Evolutionary conservation across 2,113 vertebrate genomes (phyloP), one percentile per base, ranked within the genome.

Genomic region (Condylura cristata): DNA sequence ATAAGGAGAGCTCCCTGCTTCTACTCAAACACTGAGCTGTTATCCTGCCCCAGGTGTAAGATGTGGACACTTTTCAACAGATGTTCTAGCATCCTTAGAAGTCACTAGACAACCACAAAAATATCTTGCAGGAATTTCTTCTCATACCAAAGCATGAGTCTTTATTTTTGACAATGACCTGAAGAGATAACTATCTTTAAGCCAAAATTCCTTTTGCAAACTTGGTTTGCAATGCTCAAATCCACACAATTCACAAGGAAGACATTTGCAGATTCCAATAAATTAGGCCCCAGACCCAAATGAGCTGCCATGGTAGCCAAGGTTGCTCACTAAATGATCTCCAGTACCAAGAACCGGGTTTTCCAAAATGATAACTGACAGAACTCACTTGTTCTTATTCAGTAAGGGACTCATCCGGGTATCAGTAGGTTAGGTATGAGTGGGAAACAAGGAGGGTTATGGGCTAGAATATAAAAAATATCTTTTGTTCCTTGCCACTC

Each of bases 121-220:
- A 48, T 41, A 71, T 60, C 56, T 56, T 24, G 53, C 30, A n/a
- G 76, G 72, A 91, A 51, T 37, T n/a, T 46, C 79, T 71, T 95
- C 83, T 7, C 26, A 16, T 3, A 13, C 32, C 3, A 13, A 46
- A 79, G 51, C 20, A 11, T 3, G 41, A 88, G 26, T 84, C 56
- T 53, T 58, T n/a, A 3, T 30, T 26, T 39, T 24, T 1, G 56
- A 22, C 41, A 88, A 16, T 41, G 39, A 56, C 18, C 18, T 17
- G 41, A 37, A 17, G 60, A 81, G 44, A 58, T 16, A 44, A 26
- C 1, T 37, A 46, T 74, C 32, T 44, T 39, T 28, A 70, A 68
- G 95, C 48, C 39, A 46, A 17, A 32, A 28, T 34, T 93, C 51
- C 85, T 66, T 92, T 34, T 78, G 46, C 89, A 95, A 94, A 58